A percentile compares a stretch with the other conserved stretches of the same genome.
Evolutionary conservation across 2,888 invertebrate genomes (phyloP).

Genomic region (Dyspetes luteomarginatus): DNA sequence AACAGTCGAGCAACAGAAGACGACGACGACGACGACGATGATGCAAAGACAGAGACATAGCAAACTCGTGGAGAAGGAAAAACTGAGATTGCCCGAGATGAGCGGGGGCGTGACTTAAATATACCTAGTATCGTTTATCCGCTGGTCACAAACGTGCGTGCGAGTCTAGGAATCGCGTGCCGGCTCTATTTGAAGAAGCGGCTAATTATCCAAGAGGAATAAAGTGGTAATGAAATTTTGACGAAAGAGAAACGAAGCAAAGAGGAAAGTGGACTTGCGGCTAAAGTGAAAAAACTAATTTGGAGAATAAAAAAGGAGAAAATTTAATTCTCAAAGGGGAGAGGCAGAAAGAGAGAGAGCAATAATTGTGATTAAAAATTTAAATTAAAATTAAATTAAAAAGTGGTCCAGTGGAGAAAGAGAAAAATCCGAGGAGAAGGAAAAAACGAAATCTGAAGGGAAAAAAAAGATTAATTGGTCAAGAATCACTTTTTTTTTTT

Average conservation of each 20-base stretch:
- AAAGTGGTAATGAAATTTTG: too few relatives aligned
- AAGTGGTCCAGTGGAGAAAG: background rate
- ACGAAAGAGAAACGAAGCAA: too few relatives aligned
- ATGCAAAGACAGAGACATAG: background rate
- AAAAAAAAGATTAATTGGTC: too few relatives aligned
- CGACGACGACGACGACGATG: constrained; percentile 15
- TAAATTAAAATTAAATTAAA: background rate
- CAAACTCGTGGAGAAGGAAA: constrained; percentile 21
- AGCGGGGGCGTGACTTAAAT: constrained; percentile 31
- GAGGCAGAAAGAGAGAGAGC: too few relatives aligned
- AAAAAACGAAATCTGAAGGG: background rate
- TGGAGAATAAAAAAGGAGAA: too few relatives aligned
- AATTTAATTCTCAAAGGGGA: too few relatives aligned
- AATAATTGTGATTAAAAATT: too few relatives aligned
- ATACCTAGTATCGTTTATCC: constrained; percentile 38
- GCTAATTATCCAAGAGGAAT: background rate
- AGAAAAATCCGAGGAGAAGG: background rate
- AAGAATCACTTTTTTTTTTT: too few relatives aligned
- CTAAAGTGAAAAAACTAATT: too few relatives aligned
- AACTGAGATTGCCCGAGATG: constrained; percentile 30
- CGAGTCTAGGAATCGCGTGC: constrained; percentile 2
- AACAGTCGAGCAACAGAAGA: constrained; percentile 18
- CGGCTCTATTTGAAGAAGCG: background rate
- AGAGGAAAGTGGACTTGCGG: too few relatives aligned
- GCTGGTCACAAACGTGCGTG: constrained; percentile 8